Evolutionary conservation across 1,140 invertebrate genomes (phyloP), one percentile per base, ranked within the genome.

Genomic region (Drosophila watanabei): DNA sequence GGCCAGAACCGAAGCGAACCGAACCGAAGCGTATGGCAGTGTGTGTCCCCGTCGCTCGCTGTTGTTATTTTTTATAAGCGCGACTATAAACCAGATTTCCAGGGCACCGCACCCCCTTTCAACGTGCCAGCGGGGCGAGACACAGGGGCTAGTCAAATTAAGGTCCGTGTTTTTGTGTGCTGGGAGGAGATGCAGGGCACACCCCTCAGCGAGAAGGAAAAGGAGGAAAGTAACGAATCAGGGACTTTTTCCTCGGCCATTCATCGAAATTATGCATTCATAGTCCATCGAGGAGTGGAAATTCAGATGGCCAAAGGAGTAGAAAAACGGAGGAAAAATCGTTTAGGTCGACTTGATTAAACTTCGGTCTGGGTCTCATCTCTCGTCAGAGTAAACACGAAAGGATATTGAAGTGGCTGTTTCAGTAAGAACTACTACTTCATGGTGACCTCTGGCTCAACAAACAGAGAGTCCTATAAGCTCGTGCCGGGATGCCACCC

Each of bases 191-290:
- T 72, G 71, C 48, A 45, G 28, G 63, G 51, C 56, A 65, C 62
- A 71, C 48, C 56, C 63, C 30, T 28, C 14, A 46, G 33, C 52
- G 41, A 39, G 11, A 45, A 33, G 28, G 28, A 30, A 46, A n/a
- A 51, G 35, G 37, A 56, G 51, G 33, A 70, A 69, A 58, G 51
- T 60, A 63, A 49, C 54, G 79, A 78, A 51, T 65, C 45, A 63
- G 64, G 61, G 79, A 82, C 60, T 65, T 68, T 79, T 62, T 89
- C 62, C 70, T 62, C n/a, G 35, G 57, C 69, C 63, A 73, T 81
- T 73, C 66, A 86, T 79, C 64, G 82, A 80, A 85, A 90, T 89
- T 89, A 86, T 86, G 79, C 70, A 89, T 89, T 90, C 85, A 89
- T 89, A 63, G 72, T 52, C 82, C 70, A 39, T 72, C 75, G 68